Evolutionary conservation across 2,113 vertebrate species (phyloP), one percentile per base, ranked within the genome.

Genomic region (Lathamus discolor): DNA sequence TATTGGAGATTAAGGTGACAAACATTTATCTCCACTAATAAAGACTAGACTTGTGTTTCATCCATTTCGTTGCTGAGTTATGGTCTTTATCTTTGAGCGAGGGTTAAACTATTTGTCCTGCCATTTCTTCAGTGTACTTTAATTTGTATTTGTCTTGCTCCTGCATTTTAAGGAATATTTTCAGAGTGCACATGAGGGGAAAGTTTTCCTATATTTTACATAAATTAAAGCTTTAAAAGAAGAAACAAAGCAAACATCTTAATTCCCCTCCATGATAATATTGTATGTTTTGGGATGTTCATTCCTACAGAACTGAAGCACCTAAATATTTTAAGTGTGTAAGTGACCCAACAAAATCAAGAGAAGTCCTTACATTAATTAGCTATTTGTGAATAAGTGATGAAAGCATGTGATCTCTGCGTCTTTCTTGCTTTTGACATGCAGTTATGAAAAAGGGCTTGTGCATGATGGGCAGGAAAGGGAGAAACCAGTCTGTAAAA

Each of bases 61-160:
- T 80, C 54, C 16, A 3, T 92, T 87, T 90, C 88, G 92, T 90
- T 93, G 39, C 63, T 67, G 78, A 92, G 46, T 95, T 92, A 48
- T 10, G 23, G 28, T 80, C 59, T 90, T 80, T 88, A 75, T 83
- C 66, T 91, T 68, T 87, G 88, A 83, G 46, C 0, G 7, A 73
- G 27, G 43, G 44, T 88, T 88, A 83, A 83, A 66, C 51, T 93
- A 10, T 82, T 93, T 86, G 35, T 83, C 52, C 35, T 91, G 29
- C 51, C 15, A 18, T 85, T 92, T 79, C 39, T 43, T 62, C 49
- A 5, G 10, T 52, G 31, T 68, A 76, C 64, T 84, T 93, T 19
- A 59, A 79, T 73, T 74, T 51, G 8, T 72, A 11, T 75, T 85
- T 91, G 35, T 70, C 23, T 69, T 90, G n/a, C 0, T 75, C 14